Evolutionary conservation across 1,140 invertebrate species (phyloP), one percentile per base, ranked within the genome.

Genomic region (Penaeus indicus): DNA sequence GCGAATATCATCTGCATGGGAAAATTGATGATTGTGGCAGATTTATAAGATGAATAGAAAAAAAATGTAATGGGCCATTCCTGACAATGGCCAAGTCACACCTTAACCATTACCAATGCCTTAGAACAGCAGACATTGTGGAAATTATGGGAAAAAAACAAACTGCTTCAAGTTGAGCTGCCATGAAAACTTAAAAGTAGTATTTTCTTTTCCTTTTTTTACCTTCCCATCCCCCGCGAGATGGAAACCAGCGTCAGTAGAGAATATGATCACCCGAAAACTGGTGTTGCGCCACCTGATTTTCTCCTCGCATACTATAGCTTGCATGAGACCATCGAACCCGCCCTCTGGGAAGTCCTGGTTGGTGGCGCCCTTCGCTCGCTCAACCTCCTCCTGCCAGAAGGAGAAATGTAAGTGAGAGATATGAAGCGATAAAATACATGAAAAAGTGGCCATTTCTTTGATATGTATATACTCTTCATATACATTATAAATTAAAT

Each of bases 251-350:
- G 94, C 94, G 92, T 95, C 95, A 61, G 94, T 95, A 3, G 94
- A 94, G 91, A 95, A 94, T 7, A 95, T 92, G 54, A 95, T 91
- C 92, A 95, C 93, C 90, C 94, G 94, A 83, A 94, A 91, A 11
- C 94, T 94, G 25, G 93, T 92, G 64, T 92, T 91, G 85, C 95
- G 90, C 95, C 95, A 95, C 32, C 94, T 97, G 22, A 88, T 85
- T 10, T 88, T 22, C 1, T 63, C 8, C 4, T 64, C 63, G 42
- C 90, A 90, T 27, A 92, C 92, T 62, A 94, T 92, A 16, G 93
- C 94, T 91, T 95, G 95, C 93, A 95, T 94, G 61, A 95, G 93
- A 25, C 94, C 95, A 92, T 95, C 95, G 91, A 95, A 94, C 2
- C 94, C 94, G 27, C 95, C 95, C 91, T 95, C 95, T 5, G 95